Evolutionary conservation across 2,113 vertebrate species (phyloP).

Genomic region (Phoxinus phoxinus): DNA sequence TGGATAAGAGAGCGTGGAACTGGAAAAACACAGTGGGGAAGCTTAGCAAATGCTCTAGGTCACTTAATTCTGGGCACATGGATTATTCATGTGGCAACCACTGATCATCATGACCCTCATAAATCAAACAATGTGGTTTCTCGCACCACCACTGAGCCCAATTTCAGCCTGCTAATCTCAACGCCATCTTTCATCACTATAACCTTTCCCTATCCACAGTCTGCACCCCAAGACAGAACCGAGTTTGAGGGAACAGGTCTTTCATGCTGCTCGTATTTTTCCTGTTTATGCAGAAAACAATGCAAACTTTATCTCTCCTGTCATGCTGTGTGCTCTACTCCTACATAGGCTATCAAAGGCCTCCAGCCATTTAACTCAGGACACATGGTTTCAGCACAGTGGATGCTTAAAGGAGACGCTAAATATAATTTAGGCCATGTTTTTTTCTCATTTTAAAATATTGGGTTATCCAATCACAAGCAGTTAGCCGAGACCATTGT

Average conservation of each 20-base stretch:
- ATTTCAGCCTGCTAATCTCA: constrained; percentile 79
- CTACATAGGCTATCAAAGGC: constrained; percentile 13
- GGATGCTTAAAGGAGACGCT: background rate
- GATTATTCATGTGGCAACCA: constrained; percentile 79
- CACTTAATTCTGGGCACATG: constrained; percentile 78
- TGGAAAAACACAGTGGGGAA: constrained; percentile 56
- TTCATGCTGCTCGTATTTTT: constrained; percentile 47
- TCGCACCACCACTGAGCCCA: constrained; percentile 56
- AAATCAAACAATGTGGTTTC: constrained; percentile 77
- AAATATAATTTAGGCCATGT: constrained; percentile 19
- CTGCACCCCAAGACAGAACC: constrained; percentile 64
- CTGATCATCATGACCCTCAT: constrained; percentile 78
- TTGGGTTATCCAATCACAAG: background rate
- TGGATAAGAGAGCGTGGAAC: constrained; percentile 38
- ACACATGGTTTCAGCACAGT: constrained; percentile 3
- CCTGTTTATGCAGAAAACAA: constrained; percentile 32
- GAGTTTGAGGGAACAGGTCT: constrained; percentile 57
- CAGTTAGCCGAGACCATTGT: background rate
- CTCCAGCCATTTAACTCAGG: constrained; percentile 2
- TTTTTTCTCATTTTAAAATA: constrained; percentile 9
- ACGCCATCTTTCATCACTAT: constrained; percentile 78
- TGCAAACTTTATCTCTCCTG: constrained; percentile 2
- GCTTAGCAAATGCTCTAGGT: constrained; percentile 71
- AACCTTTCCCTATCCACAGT: constrained; percentile 76
- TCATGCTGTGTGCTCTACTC: constrained; percentile 24